Base-by-base conservation (phyloP, 1,140 invertebrate genomes). In the Laupala kohalensis region DNA sequence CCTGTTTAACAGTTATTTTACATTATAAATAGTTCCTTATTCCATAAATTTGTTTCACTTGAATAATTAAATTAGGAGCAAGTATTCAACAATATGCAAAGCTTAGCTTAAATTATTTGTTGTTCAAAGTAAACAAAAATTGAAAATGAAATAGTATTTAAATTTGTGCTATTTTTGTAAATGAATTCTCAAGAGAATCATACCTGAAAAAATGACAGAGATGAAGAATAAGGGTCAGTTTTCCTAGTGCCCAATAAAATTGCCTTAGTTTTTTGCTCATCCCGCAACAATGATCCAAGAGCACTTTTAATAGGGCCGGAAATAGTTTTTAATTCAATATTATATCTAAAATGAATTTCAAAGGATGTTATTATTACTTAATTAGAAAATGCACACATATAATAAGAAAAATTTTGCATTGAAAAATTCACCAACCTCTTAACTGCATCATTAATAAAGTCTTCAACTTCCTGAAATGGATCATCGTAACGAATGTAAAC, bases 211-310 rank as follows among this genome's bases (percentile, higher is more conserved):
- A 83, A 78, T 26, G 86, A 77, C 24, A 94, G 78, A 74, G 87
- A 79, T 67, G 85, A 78, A 26, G 89, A 89, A 78, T 87, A 88
- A 0, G 95, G 94, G 84, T 98, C 95, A 6, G 88, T 91, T 74
- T 86, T 84, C 75, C 95, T 84, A 24, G 90, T 93, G 30, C 96
- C 96, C 89, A 98, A 93, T 4, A 98, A 81, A 71, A 92, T 89
- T 4, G 91, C 93, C 80, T 92, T 91, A 6, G 96, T 83, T 66
- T 86, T 78, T 0, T 85, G 84, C 77, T 89, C 87, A 15, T 88
- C 81, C 0, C 83, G 76, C 12, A 92, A 78, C 66, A 95, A 79
- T 24, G 82, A 80, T 26, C 78, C 76, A 24, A 97, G 79, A 1
- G 88, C 89, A 25, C 81, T 77, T 80, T 91, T 93, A 71, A 97